phyloP scores from a whole-genome alignment of 1,140 invertebrate genomes.

The Drosophila bocki region DNA sequence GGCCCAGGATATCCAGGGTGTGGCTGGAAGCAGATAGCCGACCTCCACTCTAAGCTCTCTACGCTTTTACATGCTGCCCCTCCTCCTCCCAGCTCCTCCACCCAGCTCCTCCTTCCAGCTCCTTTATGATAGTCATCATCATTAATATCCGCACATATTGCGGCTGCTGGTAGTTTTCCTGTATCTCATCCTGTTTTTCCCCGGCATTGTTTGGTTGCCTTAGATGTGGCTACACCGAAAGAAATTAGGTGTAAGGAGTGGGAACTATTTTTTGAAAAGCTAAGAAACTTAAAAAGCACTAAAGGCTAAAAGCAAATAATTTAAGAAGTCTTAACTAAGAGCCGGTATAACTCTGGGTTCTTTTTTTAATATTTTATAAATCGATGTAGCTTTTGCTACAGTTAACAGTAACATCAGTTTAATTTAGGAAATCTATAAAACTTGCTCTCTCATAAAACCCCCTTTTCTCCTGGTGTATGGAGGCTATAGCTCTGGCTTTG shows the following conservation, averaged over 20 bases:
- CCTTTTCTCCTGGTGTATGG: slow-evolving; percentile 1
- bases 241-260: background rate
- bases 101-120: background rate
- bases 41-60: background rate
- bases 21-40: background rate
- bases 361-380: background rate
- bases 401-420: too few species aligned
- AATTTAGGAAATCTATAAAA: background rate
- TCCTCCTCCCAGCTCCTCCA: background rate
- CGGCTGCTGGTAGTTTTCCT: slow-evolving; percentile 41
- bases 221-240: slow-evolving; percentile 23
- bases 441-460: background rate
- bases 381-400: background rate
- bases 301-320: background rate
- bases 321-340: background rate
- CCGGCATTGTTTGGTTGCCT: slow-evolving; percentile 28
- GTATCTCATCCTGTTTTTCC: slow-evolving; percentile 15
- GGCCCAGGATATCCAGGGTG: slow-evolving; percentile 5
- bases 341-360: background rate
- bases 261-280: background rate
- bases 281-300: background rate
- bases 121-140: slow-evolving; percentile 54
- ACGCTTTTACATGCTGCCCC: background rate
- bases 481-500: slow-evolving; percentile 9
- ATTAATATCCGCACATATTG: slow-evolving; percentile 54